These are phyloP conservation scores for Nothura maculosa DNA, from an alignment of 2,797 vertebrate species.

Conservation along the genomic window DNA sequence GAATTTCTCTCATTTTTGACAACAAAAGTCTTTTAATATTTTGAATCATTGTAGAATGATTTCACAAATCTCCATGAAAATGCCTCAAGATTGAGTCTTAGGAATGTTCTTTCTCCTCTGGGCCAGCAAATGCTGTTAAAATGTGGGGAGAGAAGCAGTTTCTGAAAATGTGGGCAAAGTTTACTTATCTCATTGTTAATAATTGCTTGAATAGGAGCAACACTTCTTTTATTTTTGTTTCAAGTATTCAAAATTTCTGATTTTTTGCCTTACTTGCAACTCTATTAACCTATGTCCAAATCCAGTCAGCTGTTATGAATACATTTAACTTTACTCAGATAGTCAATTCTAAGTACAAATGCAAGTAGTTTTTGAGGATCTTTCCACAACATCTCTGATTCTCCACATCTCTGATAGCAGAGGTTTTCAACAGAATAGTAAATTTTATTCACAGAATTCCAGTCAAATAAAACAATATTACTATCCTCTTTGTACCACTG, in stretches of 20 bases:
- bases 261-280: not conserved
- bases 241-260: not conserved
- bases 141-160: not conserved
- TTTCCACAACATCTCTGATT: not conserved
- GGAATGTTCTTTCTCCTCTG: not conserved
- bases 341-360: constrained; percentile 19
- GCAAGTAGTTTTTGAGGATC: not conserved
- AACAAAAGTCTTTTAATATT: not conserved
- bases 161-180: not conserved
- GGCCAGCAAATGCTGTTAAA: not conserved
- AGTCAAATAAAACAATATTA: constrained; percentile 54
- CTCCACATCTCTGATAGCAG: constrained; percentile 18
- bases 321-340: not conserved
- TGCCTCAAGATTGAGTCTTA: not conserved
- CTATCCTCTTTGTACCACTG: constrained; percentile 42
- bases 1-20: not conserved
- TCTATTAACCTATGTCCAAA: not conserved
- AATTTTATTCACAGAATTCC: constrained; percentile 55
- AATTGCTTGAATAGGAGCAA: not conserved
- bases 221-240: not conserved
- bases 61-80: not conserved
- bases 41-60: no score
- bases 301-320: not conserved
- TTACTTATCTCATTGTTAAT: not conserved
- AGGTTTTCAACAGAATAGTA: constrained; percentile 57